These are phyloP conservation scores for Lepilemur septentrionalis DNA, from an alignment of 2,797 vertebrate species.

Conservation along the genomic window DNA sequence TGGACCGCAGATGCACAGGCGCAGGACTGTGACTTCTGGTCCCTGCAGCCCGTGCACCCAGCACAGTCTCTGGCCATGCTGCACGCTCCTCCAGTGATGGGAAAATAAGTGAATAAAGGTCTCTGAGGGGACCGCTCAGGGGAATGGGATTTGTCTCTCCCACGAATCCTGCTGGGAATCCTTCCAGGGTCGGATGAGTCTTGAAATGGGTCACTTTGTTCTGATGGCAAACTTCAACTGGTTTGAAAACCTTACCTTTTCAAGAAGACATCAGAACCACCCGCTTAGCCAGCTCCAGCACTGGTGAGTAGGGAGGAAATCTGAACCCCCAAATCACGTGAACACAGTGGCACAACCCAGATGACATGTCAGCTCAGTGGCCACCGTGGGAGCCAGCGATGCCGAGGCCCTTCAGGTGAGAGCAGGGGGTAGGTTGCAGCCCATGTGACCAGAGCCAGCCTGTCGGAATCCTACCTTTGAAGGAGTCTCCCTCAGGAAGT, in stretches of 20 bases:
- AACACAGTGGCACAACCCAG: neutral
- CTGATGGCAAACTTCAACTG: neutral
- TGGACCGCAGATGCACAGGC: accelerated
- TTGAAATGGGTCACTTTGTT: neutral
- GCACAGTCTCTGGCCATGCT: neutral
- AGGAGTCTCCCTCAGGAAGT: neutral
- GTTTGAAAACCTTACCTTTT: neutral
- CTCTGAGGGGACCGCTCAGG: neutral
- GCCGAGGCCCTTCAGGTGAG: neutral
- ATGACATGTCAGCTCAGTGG: accelerated
- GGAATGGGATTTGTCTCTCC: neutral
- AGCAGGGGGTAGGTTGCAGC: too few species aligned
- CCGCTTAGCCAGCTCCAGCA: neutral
- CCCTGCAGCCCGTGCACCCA: accelerated
- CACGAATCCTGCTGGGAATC: neutral
- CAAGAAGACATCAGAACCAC: neutral
- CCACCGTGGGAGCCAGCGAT: neutral
- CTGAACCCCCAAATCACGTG: neutral
- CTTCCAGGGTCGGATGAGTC: neutral
- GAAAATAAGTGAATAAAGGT: neutral
- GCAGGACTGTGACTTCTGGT: neutral
- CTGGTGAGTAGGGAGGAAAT: neutral
- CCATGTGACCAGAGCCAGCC: accelerated
- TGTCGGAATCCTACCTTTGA: neutral
- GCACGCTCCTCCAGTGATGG: accelerated